Evolutionary conservation across 2,113 vertebrate species (phyloP), one percentile per base, ranked within the genome.

Genomic region (Dromas ardeola): DNA sequence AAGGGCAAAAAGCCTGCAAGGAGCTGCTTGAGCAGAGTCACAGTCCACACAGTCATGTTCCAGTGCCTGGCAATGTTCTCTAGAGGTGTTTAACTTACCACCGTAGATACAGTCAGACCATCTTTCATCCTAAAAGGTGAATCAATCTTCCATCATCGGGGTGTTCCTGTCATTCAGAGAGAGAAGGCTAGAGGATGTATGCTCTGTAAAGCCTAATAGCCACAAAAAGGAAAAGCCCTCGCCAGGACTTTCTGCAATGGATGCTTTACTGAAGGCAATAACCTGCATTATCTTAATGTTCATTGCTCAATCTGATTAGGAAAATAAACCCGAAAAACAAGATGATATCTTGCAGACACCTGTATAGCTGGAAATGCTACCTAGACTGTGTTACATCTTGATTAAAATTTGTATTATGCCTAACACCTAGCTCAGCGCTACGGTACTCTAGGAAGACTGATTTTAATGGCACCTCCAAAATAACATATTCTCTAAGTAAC

Each of bases 111-210:
- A 89, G 15, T 10, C 50, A 59, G 42, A 74, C 9, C 4, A 65
- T 79, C 90, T 72, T 89, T 96, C 84, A 84, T 81, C 43, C 25
- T 76, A 91, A 86, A 93, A 76, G 38, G 56, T 38, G 43, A 81
- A 95, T 81, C 45, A 78, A n/a, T 91, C 82, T 95, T 95, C 88
- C 47, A 11, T 76, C 61, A 69, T 49, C 0, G 0, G 27, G n/a
- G 8, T 84, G 42, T 32, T 82, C 49, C 66, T 89, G 81, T 82
- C 53, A 55, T 11, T 30, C 26, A n/a, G 38, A 40, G 14, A n/a
- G 55, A 79, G 27, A 66, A 32, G 66, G 32, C 43, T 42, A 86
- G 65, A 59, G 30, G n/a, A 50, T 50, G 30, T 43, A 11, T 59
- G 50, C 6, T 36, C 12, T 47, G 9, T 65, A 69, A 92, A 89